These are phyloP conservation scores for Tetramorium parvispinum DNA, from an alignment of 1,140 invertebrate species.

Conservation along the genomic window DNA sequence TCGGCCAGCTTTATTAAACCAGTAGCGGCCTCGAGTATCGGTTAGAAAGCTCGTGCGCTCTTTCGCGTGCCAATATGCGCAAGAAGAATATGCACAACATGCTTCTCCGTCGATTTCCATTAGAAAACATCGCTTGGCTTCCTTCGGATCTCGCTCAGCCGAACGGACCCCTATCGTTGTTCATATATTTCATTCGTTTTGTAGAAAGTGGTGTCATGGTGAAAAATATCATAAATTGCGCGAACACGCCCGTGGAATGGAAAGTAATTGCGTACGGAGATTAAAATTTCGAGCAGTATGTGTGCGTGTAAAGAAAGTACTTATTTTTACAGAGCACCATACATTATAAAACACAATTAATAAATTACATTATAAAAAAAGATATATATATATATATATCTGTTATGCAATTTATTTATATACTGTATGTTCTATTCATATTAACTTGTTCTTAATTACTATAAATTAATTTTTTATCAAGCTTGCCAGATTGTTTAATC, in stretches of 20 bases:
- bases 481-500: background rate
- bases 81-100: constrained; percentile 58
- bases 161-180: constrained; percentile 18
- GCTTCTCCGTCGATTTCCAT: constrained; percentile 75
- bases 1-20: constrained; percentile 54
- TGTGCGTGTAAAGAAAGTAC: background rate
- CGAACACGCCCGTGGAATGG: background rate
- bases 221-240: constrained; percentile 14
- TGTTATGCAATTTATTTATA: background rate
- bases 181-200: background rate
- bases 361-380: no score
- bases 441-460: no score
- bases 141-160: constrained; percentile 17
- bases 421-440: background rate
- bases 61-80: constrained; percentile 63
- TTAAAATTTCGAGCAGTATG: background rate
- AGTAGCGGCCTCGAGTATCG: constrained; percentile 65
- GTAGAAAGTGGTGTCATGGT: constrained; percentile 32
- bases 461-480: background rate
- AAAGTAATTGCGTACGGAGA: background rate
- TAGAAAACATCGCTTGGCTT: constrained; percentile 71
- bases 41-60: constrained; percentile 75
- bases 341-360: background rate
- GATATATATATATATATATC: background rate
- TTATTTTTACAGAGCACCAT: background rate